Evolutionary conservation across 2,888 invertebrate species (phyloP).

Genomic region (Aspidapion aeneum): DNA sequence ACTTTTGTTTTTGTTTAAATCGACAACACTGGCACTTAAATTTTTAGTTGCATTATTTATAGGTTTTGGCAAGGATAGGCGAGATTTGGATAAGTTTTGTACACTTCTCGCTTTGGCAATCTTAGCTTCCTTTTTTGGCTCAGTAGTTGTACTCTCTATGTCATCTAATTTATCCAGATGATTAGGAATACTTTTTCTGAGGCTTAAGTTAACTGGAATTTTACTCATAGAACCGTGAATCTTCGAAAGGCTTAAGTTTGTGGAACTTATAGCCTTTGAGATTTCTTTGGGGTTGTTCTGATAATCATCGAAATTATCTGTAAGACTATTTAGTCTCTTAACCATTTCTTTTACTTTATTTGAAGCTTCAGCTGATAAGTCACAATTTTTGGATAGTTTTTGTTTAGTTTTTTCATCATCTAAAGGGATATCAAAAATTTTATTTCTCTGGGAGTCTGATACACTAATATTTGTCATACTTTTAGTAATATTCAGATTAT

Average conservation of each 20-base stretch:
- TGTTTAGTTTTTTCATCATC: constrained; percentile 4
- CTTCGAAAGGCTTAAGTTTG: constrained; percentile 36
- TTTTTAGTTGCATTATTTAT: constrained; percentile 2
- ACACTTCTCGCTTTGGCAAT: constrained; percentile 28
- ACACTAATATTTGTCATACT: neutral
- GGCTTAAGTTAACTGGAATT: constrained; percentile 42
- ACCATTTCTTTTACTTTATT: constrained; percentile 40
- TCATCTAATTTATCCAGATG: constrained; percentile 43
- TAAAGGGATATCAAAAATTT: neutral
- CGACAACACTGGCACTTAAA: constrained; percentile 19
- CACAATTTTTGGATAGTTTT: neutral
- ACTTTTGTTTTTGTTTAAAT: constrained; percentile 19
- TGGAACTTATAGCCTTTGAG: constrained; percentile 38
- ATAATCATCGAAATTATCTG: constrained; percentile 17
- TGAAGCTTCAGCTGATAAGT: constrained; percentile 9
- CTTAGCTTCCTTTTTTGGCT: constrained; percentile 19
- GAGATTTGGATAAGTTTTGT: constrained; percentile 27
- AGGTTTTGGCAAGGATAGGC: constrained; percentile 20
- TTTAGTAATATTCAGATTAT: constrained; percentile 4
- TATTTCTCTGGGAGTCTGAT: neutral
- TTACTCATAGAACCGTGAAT: constrained; percentile 32
- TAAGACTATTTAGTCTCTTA: constrained; percentile 37
- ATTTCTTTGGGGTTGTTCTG: constrained; percentile 20
- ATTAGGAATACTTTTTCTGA: constrained; percentile 46
- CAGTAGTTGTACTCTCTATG: constrained; percentile 30